phyloP scores from a whole-genome alignment of 2,797 vertebrate genomes.

The Periparus ater region DNA sequence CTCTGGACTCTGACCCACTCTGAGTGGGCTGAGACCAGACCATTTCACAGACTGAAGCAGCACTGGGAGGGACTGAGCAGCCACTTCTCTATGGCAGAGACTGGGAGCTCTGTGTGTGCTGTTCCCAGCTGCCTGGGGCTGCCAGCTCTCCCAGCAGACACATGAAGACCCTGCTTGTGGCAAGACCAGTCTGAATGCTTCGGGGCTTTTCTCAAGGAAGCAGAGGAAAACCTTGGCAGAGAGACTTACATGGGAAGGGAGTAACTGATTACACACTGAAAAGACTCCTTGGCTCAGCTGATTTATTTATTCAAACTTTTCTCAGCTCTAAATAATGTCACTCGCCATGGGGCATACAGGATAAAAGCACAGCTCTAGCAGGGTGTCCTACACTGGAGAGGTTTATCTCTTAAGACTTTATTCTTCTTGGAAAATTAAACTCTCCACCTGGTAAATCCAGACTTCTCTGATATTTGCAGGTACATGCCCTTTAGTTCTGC shows the following conservation, averaged over 20 bases:
- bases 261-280: not conserved
- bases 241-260: not conserved
- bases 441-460: not conserved
- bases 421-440: not conserved
- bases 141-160: not conserved
- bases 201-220: slow-evolving; percentile 14
- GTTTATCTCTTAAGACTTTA: not conserved
- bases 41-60: not conserved
- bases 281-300: not conserved
- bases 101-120: not conserved
- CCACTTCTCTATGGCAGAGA: not conserved
- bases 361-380: not conserved
- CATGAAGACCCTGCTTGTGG: not conserved
- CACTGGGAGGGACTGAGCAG: not conserved
- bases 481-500: not conserved
- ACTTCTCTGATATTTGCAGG: not conserved
- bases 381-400: not conserved
- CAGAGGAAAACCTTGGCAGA: not conserved
- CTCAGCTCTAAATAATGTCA: not conserved
- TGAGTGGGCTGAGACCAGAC: not conserved
- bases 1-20: not conserved
- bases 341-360: not conserved
- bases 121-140: not conserved
- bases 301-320: slow-evolving; percentile 12
- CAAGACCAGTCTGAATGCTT: not conserved